phyloP scores from a whole-genome alignment of 92 coral and sea anemone genomes.

The Galaxea fascicularis region DNA sequence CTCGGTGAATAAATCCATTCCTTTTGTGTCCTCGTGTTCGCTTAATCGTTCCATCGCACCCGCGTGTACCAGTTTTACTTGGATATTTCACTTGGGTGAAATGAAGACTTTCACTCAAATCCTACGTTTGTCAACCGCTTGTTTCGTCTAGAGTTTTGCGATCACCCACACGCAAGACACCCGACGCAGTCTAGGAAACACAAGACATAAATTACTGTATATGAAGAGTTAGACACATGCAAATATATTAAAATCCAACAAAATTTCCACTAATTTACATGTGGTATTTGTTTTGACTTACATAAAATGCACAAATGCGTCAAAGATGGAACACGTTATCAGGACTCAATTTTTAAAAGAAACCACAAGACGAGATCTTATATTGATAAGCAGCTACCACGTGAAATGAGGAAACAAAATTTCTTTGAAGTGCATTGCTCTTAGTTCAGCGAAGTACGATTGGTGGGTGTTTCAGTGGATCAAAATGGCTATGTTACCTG shows the following conservation, averaged over 20 bases:
- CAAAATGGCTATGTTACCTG: slow-evolving; percentile 2
- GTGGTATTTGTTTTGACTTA: background rate
- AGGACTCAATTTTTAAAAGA: background rate
- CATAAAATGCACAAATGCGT: background rate
- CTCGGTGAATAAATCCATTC: slow-evolving; percentile 13
- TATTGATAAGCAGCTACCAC: too few species aligned
- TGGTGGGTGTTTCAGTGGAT: background rate
- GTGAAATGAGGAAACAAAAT: background rate
- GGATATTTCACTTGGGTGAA: background rate
- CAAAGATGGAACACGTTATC: background rate
- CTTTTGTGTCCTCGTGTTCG: background rate
- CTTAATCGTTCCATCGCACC: slow-evolving; percentile 15
- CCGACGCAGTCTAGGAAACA: slow-evolving; percentile 1
- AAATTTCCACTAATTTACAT: background rate
- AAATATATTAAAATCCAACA: background rate
- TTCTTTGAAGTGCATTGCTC: background rate
- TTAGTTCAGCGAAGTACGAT: background rate
- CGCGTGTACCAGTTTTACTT: background rate
- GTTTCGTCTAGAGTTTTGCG: background rate
- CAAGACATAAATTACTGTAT: background rate
- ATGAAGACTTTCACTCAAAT: background rate
- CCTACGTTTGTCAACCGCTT: background rate
- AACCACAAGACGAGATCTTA: background rate
- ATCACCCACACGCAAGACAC: background rate
- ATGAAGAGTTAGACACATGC: background rate